Evolutionary conservation across 2,797 vertebrate genomes (phyloP).

Genomic region (Vultur gryphus): DNA sequence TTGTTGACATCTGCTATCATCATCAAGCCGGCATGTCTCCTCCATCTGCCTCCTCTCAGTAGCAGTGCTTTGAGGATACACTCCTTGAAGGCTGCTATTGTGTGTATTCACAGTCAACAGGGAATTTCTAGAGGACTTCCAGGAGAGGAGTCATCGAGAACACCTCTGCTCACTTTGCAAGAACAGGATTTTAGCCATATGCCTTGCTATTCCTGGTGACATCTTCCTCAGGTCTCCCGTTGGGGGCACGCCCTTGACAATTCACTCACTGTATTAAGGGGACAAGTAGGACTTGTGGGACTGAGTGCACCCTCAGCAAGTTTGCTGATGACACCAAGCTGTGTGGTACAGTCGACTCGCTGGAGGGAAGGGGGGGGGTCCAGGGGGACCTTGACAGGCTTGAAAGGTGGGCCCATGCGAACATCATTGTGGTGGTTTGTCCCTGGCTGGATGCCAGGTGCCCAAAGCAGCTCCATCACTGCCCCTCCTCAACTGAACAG

Average conservation of each 20-base stretch:
- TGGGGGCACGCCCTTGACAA: not conserved
- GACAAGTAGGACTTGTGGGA: not conserved
- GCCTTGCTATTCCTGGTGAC: not conserved
- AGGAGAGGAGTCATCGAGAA: not conserved
- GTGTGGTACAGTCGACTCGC: no score
- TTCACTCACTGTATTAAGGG: not conserved
- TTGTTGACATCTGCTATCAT: slow-evolving; percentile 43
- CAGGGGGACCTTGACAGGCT: no score
- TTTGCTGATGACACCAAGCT: no score
- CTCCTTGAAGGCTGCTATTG: not conserved
- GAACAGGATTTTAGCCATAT: not conserved
- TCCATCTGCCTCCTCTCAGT: slow-evolving; percentile 31
- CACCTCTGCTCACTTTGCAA: not conserved
- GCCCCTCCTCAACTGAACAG: no score
- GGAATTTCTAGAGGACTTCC: slow-evolving; percentile 3
- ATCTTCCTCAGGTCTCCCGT: not conserved
- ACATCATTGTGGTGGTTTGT: no score
- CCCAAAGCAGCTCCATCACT: no score
- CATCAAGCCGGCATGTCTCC: not conserved
- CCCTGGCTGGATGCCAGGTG: no score
- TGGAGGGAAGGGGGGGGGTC: no score
- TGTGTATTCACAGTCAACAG: not conserved
- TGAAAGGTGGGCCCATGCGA: no score
- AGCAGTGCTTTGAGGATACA: not conserved
- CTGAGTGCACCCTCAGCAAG: no score